Evolutionary conservation across 2,113 vertebrate genomes (phyloP).

Genomic region (Sebastes fasciatus): DNA sequence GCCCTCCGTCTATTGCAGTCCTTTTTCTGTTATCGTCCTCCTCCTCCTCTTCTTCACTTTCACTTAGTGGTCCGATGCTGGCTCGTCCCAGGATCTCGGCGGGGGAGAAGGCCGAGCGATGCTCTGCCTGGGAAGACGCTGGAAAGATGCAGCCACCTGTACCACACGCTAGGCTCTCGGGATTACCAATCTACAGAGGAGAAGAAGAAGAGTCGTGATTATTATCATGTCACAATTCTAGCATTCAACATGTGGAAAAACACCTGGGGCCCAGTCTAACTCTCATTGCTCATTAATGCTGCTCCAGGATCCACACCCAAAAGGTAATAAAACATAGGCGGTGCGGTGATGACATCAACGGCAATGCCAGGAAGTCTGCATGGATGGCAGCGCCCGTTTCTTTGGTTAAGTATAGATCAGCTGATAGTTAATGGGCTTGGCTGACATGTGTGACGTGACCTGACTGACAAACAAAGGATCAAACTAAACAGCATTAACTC

Average conservation of each 20-base stretch:
- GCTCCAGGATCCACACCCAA: background rate
- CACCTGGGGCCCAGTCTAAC: background rate
- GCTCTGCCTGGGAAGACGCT: conserved; percentile 55
- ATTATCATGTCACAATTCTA: background rate
- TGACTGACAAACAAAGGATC: background rate
- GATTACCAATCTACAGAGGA: conserved; percentile 70
- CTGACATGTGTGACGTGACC: background rate
- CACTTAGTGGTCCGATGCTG: conserved; percentile 88
- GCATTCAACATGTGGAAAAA: background rate
- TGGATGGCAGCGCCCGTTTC: background rate
- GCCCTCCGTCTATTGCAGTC: conserved; percentile 71
- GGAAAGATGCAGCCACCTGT: conserved; percentile 27
- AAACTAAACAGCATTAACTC: background rate
- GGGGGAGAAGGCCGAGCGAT: conserved; percentile 76
- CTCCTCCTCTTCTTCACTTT: conserved; percentile 81
- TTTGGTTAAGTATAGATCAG: background rate
- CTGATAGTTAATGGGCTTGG: conserved; percentile 2
- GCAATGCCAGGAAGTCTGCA: background rate
- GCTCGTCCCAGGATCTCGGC: conserved; percentile 82
- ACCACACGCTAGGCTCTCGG: conserved; percentile 46
- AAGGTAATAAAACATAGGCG: background rate
- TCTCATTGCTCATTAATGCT: background rate
- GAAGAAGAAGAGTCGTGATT: background rate
- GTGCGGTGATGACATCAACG: background rate
- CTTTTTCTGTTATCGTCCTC: conserved; percentile 64